Percentiles rank a stretch among this genome's conserved stretches.
These are phyloP conservation scores for Drosophila lini DNA, from an alignment of 1,140 invertebrate species.

Conservation along the genomic window DNA sequence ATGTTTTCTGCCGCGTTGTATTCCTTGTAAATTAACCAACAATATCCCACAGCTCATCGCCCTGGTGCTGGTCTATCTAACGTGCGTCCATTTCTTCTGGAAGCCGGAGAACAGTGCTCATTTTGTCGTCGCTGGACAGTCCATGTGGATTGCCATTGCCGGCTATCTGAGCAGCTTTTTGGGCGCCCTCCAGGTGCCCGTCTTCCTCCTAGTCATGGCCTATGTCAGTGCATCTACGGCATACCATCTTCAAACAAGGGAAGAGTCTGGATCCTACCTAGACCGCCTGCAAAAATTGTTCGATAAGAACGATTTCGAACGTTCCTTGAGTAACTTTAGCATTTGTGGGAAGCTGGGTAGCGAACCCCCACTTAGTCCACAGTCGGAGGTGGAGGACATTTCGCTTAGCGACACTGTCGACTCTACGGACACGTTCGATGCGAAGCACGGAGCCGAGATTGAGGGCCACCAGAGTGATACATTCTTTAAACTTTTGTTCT, in stretches of 20 bases:
- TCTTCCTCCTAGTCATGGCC: constrained; percentile 84
- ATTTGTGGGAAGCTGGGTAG: constrained; percentile 45
- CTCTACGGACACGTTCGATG: constrained; percentile 66
- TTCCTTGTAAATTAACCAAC: background rate
- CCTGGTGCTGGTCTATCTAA: constrained; percentile 85
- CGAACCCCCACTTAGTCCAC: constrained; percentile 32
- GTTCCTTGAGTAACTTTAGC: constrained; percentile 65
- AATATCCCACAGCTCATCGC: constrained; percentile 82
- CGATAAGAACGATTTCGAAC: constrained; percentile 70
- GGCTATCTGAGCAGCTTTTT: constrained; percentile 86
- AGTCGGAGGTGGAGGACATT: constrained; percentile 76
- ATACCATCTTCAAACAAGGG: constrained; percentile 84
- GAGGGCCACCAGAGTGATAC: constrained; percentile 65
- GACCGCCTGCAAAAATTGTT: constrained; percentile 69
- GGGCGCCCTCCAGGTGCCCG: constrained; percentile 85
- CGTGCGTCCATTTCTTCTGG: constrained; percentile 86
- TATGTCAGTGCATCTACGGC: constrained; percentile 86
- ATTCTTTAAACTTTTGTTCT: constrained; percentile 79
- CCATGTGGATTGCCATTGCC: constrained; percentile 87
- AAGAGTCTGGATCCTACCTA: constrained; percentile 55
- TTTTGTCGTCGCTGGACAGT: constrained; percentile 86
- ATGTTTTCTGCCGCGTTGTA: constrained; percentile 4
- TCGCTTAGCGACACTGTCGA: constrained; percentile 77
- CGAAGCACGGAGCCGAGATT: constrained; percentile 24
- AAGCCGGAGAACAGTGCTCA: constrained; percentile 85